These are phyloP conservation scores for Amblyopsis rosae DNA, from an alignment of 2,113 vertebrate species.

Conservation along the genomic window DNA sequence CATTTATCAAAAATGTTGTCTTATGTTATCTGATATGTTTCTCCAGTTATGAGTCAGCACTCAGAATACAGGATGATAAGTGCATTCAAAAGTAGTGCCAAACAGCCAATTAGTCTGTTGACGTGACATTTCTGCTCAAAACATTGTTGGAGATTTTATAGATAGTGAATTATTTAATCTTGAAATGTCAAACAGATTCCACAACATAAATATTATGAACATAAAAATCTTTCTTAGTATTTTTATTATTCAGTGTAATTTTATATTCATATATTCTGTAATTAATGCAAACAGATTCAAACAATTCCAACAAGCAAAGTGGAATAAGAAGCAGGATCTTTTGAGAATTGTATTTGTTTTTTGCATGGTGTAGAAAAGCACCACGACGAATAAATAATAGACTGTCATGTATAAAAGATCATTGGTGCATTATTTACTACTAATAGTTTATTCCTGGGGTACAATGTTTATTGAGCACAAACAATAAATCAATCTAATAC, in stretches of 20 bases:
- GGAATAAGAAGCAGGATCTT: constrained; percentile 24
- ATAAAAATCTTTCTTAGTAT: not conserved
- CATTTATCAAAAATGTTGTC: not conserved
- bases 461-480: constrained; percentile 37
- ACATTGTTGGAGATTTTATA: too few relatives aligned
- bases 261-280: constrained; percentile 16
- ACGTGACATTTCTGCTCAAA: too few relatives aligned
- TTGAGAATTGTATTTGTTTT: constrained; percentile 4
- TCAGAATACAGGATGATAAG: not conserved
- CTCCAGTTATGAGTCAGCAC: too few relatives aligned
- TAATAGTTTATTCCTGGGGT: constrained; percentile 48
- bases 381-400: constrained; percentile 47
- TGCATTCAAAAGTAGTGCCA: too few relatives aligned
- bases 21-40: not conserved
- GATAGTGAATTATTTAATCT: not conserved
- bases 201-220: not conserved
- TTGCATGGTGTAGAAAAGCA: constrained; percentile 19
- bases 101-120: too few relatives aligned
- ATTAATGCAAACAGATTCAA: constrained; percentile 9
- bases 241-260: not conserved
- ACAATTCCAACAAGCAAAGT: constrained; percentile 22
- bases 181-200: not conserved
- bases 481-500: constrained; percentile 41
- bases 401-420: constrained; percentile 55
- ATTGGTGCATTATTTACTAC: constrained; percentile 50